A percentile compares a stretch with the other conserved stretches of the same genome.
These are phyloP conservation scores for Leguminivora glycinivorella DNA, from an alignment of 1,140 invertebrate genomes.

Conservation along the genomic window DNA sequence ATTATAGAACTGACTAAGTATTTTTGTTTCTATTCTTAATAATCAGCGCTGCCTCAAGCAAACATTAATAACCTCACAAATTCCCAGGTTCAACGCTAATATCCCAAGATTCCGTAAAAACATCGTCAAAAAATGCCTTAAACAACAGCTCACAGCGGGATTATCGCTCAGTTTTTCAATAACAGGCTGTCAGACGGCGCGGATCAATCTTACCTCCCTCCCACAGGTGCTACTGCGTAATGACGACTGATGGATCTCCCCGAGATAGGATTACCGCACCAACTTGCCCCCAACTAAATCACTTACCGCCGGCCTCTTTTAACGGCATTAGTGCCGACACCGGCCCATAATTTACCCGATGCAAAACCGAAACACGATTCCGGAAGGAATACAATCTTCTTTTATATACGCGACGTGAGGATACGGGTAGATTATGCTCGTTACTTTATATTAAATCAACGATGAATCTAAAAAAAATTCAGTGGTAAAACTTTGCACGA, in stretches of 20 bases:
- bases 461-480: constrained; percentile 48
- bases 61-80: constrained; percentile 7
- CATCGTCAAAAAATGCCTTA: constrained; percentile 55
- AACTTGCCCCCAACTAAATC: constrained; percentile 59
- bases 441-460: constrained; percentile 69
- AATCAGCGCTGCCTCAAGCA: neutral
- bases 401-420: constrained; percentile 10
- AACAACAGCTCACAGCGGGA: constrained; percentile 57
- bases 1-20: too few species aligned
- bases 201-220: constrained; percentile 68
- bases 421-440: constrained; percentile 42
- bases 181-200: constrained; percentile 66
- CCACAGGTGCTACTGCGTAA: constrained; percentile 66
- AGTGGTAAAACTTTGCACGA: constrained; percentile 57
- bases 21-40: neutral
- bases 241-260: constrained; percentile 71
- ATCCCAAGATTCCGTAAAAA: constrained; percentile 44
- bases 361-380: constrained; percentile 19
- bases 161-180: constrained; percentile 76
- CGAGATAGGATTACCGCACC: constrained; percentile 63
- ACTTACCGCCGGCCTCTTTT: constrained; percentile 54
- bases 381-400: constrained; percentile 19
- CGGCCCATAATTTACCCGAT: constrained; percentile 29
- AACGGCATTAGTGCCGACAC: constrained; percentile 52
- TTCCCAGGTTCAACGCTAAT: constrained; percentile 34